phyloP scores from a whole-genome alignment of 2,113 vertebrate species.

The Propithecus coquereli region DNA sequence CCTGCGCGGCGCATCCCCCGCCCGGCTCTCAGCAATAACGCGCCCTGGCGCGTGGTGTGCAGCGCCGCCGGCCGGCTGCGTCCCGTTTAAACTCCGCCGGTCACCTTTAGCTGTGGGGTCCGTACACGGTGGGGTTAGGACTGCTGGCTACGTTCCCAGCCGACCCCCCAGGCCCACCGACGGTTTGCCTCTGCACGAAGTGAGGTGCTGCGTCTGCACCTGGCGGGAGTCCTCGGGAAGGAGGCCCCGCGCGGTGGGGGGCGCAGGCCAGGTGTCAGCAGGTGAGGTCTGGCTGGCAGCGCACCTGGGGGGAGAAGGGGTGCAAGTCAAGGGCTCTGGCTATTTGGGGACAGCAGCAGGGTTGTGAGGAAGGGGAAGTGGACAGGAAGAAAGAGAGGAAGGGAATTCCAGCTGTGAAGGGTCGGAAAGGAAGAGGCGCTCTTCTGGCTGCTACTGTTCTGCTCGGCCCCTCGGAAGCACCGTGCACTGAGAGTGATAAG shows the following conservation, averaged over 20 bases:
- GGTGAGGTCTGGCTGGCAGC: background rate
- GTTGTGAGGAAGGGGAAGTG: background rate
- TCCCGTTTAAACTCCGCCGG: background rate
- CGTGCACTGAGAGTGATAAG: background rate
- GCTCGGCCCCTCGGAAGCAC: background rate
- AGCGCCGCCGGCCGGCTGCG: too few species aligned
- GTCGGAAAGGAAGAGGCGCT: rapidly evolving
- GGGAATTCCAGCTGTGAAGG: background rate
- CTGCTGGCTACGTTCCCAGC: background rate
- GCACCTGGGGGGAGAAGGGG: background rate
- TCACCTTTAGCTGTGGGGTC: background rate
- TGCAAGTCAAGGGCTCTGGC: background rate
- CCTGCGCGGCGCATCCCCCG: background rate
- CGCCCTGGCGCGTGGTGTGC: too few species aligned
- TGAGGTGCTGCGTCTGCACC: background rate
- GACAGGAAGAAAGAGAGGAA: background rate
- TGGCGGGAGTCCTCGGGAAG: background rate
- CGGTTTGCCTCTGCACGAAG: background rate
- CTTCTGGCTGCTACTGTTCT: background rate
- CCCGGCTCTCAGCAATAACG: background rate
- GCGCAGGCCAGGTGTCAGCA: background rate
- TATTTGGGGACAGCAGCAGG: background rate
- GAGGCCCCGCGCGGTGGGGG: rapidly evolving
- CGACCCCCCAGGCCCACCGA: background rate
- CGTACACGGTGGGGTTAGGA: too few species aligned